Evolutionary conservation across 92 coral and sea anemone genomes (phyloP).

Genomic region (Galaxea fascicularis): DNA sequence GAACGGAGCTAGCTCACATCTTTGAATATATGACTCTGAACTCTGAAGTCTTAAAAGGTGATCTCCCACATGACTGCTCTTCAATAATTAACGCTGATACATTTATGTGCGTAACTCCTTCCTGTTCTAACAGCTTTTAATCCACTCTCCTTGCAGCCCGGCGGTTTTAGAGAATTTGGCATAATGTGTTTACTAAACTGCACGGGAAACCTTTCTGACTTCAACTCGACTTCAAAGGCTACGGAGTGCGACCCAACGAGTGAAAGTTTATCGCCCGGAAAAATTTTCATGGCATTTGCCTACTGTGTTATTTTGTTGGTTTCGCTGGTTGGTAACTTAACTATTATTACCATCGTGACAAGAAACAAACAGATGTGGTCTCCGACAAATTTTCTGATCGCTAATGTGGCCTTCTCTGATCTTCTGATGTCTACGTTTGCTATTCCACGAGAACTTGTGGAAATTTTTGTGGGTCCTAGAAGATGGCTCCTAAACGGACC

Average conservation of each 20-base stretch:
- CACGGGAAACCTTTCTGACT: not conserved
- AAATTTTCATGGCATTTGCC: not conserved
- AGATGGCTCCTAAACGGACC: constrained; percentile 47
- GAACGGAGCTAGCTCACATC: too few relatives aligned
- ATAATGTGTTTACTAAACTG: not conserved
- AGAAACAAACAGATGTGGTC: constrained; percentile 41
- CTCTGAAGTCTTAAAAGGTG: too few relatives aligned
- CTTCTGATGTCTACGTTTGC: constrained; percentile 29
- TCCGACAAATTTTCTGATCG: constrained; percentile 48
- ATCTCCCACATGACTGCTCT: too few relatives aligned
- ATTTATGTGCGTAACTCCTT: too few relatives aligned
- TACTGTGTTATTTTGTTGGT: constrained; percentile 36
- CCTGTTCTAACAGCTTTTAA: too few relatives aligned
- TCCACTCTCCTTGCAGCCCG: too few relatives aligned
- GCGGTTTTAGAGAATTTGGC: too few relatives aligned
- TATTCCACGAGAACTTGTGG: constrained; percentile 45
- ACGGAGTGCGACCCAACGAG: too few relatives aligned
- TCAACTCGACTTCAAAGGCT: not conserved
- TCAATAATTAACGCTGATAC: too few relatives aligned
- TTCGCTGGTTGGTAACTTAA: constrained; percentile 44
- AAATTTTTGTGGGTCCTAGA: constrained; percentile 25
- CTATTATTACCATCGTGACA: constrained; percentile 30
- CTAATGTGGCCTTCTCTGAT: constrained; percentile 51
- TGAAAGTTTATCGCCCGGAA: not conserved
- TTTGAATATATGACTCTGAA: too few relatives aligned